These are phyloP conservation scores for Metopolophium dirhodum DNA, from an alignment of 1,140 invertebrate species.

Conservation along the genomic window DNA sequence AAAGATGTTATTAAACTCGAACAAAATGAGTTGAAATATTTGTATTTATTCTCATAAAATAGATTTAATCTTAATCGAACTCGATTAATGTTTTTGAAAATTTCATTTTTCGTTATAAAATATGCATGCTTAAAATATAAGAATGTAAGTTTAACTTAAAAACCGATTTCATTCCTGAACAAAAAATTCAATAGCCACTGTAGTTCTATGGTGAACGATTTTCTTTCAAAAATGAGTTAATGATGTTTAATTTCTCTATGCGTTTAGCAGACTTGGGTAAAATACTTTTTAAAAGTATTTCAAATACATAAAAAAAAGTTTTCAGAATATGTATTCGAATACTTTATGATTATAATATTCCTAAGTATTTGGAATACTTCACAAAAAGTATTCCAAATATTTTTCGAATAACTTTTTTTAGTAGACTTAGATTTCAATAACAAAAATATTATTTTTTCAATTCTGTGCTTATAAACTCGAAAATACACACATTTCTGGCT, in stretches of 20 bases:
- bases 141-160: not conserved
- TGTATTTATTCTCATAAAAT: not conserved
- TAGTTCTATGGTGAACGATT: not conserved
- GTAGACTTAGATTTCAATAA: too few species aligned
- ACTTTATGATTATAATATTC: too few species aligned
- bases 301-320: too few species aligned
- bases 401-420: too few species aligned
- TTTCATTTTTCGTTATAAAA: not conserved
- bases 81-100: not conserved
- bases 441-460: too few species aligned
- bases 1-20: not conserved
- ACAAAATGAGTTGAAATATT: not conserved
- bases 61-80: not conserved
- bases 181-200: not conserved
- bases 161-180: not conserved
- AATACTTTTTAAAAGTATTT: too few species aligned
- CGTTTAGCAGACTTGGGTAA: too few species aligned
- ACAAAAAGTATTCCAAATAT: too few species aligned
- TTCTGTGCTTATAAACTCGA: too few species aligned
- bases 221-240: not conserved
- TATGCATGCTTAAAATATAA: not conserved
- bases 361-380: too few species aligned
- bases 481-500: too few species aligned
- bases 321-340: too few species aligned
- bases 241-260: not conserved